These are phyloP conservation scores for Eustalomyia histrio DNA, from an alignment of 2,888 invertebrate species.

Conservation along the genomic window DNA sequence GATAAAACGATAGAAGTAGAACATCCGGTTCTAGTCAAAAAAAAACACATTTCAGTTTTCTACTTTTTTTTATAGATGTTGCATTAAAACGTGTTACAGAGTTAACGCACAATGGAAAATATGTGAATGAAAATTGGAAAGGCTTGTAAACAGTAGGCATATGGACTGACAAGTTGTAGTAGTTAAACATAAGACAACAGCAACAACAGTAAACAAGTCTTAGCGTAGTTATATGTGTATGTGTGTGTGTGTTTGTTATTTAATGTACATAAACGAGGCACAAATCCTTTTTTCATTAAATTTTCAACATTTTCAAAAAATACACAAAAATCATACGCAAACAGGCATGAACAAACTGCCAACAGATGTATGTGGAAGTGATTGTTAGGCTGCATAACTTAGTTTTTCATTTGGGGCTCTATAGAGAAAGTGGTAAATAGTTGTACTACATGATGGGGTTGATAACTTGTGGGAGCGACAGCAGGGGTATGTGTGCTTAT, in stretches of 20 bases:
- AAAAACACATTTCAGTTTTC: not conserved
- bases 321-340: slow-evolving; percentile 38
- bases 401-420: not conserved
- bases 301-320: slow-evolving; percentile 64
- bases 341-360: slow-evolving; percentile 48
- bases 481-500: not conserved
- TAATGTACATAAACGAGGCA: slow-evolving; percentile 63
- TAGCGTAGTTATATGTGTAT: not conserved
- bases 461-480: not conserved
- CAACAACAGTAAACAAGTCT: slow-evolving; percentile 16
- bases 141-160: slow-evolving; percentile 27
- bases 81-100: slow-evolving; percentile 12
- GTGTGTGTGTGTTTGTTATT: not conserved
- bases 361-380: not conserved
- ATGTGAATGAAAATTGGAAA: slow-evolving; percentile 5
- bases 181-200: slow-evolving; percentile 12
- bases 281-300: slow-evolving; percentile 72
- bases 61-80: slow-evolving; percentile 12
- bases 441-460: slow-evolving; percentile 15
- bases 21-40: slow-evolving; percentile 19
- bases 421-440: slow-evolving; percentile 38
- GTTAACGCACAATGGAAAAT: slow-evolving; percentile 1
- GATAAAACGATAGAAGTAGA: not conserved
- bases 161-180: slow-evolving; percentile 33
- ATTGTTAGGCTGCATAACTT: slow-evolving; percentile 18